Conservation (phyloP, 2,888 invertebrate species). For the Parthenolecanium corni region DNA sequence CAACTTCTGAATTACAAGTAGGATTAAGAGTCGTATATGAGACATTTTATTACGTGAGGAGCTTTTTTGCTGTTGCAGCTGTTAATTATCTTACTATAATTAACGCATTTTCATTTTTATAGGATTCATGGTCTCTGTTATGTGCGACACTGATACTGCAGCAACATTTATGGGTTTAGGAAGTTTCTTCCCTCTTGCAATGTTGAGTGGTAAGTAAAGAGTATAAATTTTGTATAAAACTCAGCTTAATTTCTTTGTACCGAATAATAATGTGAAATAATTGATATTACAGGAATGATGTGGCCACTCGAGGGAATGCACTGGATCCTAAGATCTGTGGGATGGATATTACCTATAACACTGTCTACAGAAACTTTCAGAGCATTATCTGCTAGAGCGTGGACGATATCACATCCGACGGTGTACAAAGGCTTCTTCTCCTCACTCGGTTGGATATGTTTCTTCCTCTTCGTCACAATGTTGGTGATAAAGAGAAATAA, state of each 20-base stretch:
- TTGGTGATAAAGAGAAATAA: slow-evolving; percentile 41
- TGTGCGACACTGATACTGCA: slow-evolving; percentile 63
- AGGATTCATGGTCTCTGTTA: slow-evolving; percentile 70
- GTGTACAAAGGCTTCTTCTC: slow-evolving; percentile 65
- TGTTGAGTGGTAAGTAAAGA: slow-evolving; percentile 62
- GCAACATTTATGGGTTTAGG: slow-evolving; percentile 78
- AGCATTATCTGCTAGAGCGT: slow-evolving; percentile 63
- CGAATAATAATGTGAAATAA: background rate
- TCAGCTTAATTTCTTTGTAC: background rate
- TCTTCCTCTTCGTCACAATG: slow-evolving; percentile 48
- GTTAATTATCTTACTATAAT: too few relatives aligned
- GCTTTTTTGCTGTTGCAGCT: too few relatives aligned
- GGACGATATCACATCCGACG: slow-evolving; percentile 51
- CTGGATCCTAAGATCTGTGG: slow-evolving; percentile 46
- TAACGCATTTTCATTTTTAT: slow-evolving; percentile 31
- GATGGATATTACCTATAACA: slow-evolving; percentile 64
- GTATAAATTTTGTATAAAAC: background rate
- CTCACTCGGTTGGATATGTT: slow-evolving; percentile 51
- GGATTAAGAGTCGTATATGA: too few relatives aligned
- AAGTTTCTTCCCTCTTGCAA: slow-evolving; percentile 77
- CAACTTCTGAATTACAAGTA: too few relatives aligned
- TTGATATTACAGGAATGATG: slow-evolving; percentile 33
- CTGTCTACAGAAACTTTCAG: slow-evolving; percentile 63
- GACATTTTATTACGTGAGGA: too few relatives aligned
- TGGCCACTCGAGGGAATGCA: slow-evolving; percentile 63